phyloP scores from a whole-genome alignment of 2,113 vertebrate genomes.

The Acanthochromis polyacanthus region DNA sequence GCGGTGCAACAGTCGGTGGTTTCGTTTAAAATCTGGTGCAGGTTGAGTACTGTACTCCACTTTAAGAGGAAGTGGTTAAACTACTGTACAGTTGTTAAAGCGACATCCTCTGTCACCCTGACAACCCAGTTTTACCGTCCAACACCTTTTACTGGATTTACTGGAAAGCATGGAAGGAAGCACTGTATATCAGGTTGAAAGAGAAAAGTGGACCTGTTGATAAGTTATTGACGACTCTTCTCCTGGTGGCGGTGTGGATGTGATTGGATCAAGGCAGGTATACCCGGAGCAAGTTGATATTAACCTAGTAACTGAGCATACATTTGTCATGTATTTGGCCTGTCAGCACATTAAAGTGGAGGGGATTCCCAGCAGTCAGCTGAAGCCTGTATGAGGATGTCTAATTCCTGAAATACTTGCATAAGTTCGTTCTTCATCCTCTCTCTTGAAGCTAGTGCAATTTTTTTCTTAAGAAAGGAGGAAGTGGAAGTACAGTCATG shows the following conservation, averaged over 20 bases:
- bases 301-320: conserved; percentile 33
- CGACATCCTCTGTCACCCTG: conserved; percentile 69
- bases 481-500: conserved; percentile 67
- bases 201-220: neutral
- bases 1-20: conserved; percentile 6
- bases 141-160: conserved; percentile 40
- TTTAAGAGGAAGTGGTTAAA: conserved; percentile 75
- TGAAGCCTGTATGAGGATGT: conserved; percentile 58
- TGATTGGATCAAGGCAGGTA: conserved; percentile 37
- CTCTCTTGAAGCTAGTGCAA: conserved; percentile 33
- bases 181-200: neutral
- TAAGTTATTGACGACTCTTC: neutral
- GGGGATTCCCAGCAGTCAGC: conserved; percentile 75
- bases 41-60: conserved; percentile 55
- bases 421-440: conserved; percentile 72
- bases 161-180: conserved; percentile 41
- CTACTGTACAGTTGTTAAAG: conserved; percentile 69
- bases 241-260: conserved; percentile 20
- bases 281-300: conserved; percentile 38
- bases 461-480: conserved; percentile 57
- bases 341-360: conserved; percentile 58
- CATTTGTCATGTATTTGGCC: conserved; percentile 52
- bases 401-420: conserved; percentile 81
- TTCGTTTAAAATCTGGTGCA: conserved; percentile 55
- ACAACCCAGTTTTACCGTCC: conserved; percentile 61